These are phyloP conservation scores for Protobothrops flavoviridis DNA, from an alignment of 2,113 vertebrate species.

Conservation along the genomic window DNA sequence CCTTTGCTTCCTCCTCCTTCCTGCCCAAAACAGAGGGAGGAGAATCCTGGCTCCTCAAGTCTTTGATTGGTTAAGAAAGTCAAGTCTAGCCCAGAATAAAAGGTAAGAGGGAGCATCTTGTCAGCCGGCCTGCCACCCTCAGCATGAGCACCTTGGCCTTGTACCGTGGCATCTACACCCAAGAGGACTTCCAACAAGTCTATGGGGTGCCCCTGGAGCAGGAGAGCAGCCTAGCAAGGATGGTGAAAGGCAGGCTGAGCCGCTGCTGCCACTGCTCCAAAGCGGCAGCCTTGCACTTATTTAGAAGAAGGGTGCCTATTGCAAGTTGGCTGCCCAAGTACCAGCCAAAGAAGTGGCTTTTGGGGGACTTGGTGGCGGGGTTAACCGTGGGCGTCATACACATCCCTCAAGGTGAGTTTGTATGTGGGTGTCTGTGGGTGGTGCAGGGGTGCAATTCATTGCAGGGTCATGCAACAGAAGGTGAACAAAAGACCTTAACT, in stretches of 20 bases:
- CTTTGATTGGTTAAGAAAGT: neutral
- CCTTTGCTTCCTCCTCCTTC: slow-evolving; percentile 18
- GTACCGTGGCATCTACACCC: slow-evolving; percentile 79
- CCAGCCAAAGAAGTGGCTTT: slow-evolving; percentile 81
- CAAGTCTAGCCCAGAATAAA: slow-evolving; percentile 4
- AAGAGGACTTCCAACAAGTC: slow-evolving; percentile 78
- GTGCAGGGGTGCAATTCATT: neutral
- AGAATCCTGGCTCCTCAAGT: neutral
- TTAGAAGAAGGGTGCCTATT: slow-evolving; percentile 78
- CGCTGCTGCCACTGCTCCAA: slow-evolving; percentile 70
- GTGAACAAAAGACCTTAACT: neutral
- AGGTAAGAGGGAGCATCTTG: slow-evolving; percentile 22
- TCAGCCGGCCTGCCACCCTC: neutral
- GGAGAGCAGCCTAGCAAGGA: neutral
- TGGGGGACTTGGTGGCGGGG: slow-evolving; percentile 84
- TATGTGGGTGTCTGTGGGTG: neutral
- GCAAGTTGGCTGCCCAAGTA: slow-evolving; percentile 84
- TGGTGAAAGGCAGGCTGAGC: slow-evolving; percentile 28
- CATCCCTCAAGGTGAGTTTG: slow-evolving; percentile 85
- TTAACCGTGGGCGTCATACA: slow-evolving; percentile 88
- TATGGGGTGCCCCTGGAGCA: slow-evolving; percentile 66
- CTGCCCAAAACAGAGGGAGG: slow-evolving; percentile 4
- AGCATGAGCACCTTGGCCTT: slow-evolving; percentile 80
- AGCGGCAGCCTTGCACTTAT: slow-evolving; percentile 68
- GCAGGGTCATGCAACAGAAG: neutral